A percentile compares a stretch with the other conserved stretches of the same genome.
Evolutionary conservation across 2,888 invertebrate genomes (phyloP).

Genomic region (Spialia ferax): DNA sequence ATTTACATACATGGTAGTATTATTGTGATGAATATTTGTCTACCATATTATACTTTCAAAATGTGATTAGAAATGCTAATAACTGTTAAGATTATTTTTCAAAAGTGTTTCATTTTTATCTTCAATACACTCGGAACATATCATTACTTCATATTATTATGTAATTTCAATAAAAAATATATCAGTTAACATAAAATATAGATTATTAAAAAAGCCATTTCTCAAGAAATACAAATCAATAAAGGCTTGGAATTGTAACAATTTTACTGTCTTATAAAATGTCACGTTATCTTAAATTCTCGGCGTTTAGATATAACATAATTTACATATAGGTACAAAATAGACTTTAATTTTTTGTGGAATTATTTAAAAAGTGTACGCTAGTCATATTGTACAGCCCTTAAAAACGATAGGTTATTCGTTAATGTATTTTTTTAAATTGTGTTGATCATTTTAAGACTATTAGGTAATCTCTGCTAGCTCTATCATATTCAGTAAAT

Average conservation of each 20-base stretch:
- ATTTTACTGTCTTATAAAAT: not conserved
- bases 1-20: not conserved
- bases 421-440: constrained; percentile 72
- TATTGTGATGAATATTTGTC: not conserved
- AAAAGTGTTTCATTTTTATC: not conserved
- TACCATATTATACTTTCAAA: constrained; percentile 1
- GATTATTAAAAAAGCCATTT: not conserved
- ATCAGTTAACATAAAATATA: not conserved
- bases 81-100: too few relatives aligned
- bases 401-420: constrained; percentile 65
- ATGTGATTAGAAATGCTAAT: not conserved
- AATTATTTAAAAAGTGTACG: constrained; percentile 73
- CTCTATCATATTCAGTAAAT: constrained; percentile 41
- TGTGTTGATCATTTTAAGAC: constrained; percentile 58
- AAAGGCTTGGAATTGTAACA: not conserved
- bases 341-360: constrained; percentile 69
- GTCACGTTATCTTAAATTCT: constrained; percentile 8
- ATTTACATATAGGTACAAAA: constrained; percentile 64
- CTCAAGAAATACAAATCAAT: constrained; percentile 4
- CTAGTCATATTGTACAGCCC: constrained; percentile 83
- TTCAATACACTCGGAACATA: not conserved
- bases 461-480: constrained; percentile 52
- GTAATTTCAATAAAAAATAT: constrained; percentile 9
- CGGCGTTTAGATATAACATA: constrained; percentile 22
- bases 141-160: constrained; percentile 6